Conservation (phyloP, 2,797 vertebrate genomes). For the Gymnocypris eckloni region DNA sequence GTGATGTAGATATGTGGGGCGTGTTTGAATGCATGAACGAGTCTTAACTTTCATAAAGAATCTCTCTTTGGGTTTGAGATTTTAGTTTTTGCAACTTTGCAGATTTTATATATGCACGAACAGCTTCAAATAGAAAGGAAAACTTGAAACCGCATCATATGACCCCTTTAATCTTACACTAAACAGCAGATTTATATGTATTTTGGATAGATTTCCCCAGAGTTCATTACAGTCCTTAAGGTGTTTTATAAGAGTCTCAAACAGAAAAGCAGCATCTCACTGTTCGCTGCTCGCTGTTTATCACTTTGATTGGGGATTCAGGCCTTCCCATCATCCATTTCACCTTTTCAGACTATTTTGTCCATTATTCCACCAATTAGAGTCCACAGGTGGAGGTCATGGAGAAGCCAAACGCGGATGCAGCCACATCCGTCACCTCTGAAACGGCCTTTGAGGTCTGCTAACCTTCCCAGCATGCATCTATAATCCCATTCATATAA, state of each 20-base stretch:
- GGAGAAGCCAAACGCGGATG: constrained; percentile 76
- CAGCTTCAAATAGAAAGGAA: background rate
- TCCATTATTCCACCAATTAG: constrained; percentile 74
- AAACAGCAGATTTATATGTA: background rate
- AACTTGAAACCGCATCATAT: background rate
- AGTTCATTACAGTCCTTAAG: background rate
- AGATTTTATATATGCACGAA: background rate
- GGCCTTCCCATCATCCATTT: constrained; percentile 83
- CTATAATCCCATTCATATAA: constrained; percentile 38
- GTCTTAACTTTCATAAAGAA: background rate
- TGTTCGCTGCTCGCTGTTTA: constrained; percentile 37
- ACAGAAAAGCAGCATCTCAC: constrained; percentile 29
- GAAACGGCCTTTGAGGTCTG: constrained; percentile 83
- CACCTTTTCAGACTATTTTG: constrained; percentile 72
- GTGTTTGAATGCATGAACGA: background rate
- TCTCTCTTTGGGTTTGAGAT: background rate
- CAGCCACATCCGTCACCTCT: constrained; percentile 63
- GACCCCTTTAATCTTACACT: background rate
- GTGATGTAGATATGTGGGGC: background rate
- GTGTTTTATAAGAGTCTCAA: constrained; percentile 1
- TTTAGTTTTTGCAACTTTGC: background rate
- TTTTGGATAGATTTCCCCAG: background rate
- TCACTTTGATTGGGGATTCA: constrained; percentile 62
- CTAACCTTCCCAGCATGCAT: constrained; percentile 74
- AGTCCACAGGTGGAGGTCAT: constrained; percentile 82